Evolutionary conservation across 2,888 invertebrate species (phyloP).

Genomic region (Acrocera orbiculus): DNA sequence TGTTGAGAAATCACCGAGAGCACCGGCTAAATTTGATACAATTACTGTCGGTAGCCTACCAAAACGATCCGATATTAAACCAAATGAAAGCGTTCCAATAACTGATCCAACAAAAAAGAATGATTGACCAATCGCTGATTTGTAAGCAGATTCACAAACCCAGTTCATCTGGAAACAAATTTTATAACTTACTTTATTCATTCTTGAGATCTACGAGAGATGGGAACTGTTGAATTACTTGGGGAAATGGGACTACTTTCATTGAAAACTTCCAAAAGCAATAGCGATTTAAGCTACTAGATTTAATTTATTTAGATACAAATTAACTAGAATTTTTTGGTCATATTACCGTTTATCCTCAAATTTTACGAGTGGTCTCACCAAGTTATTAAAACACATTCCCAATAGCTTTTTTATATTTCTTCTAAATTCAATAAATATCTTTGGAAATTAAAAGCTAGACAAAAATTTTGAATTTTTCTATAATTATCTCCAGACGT

Average conservation of each 20-base stretch:
- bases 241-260: conserved; percentile 1
- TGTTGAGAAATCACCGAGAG: conserved; percentile 37
- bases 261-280: too few species aligned
- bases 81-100: conserved; percentile 38
- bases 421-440: too few species aligned
- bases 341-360: too few species aligned
- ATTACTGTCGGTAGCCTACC: conserved; percentile 39
- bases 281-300: too few species aligned
- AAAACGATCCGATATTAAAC: conserved; percentile 39
- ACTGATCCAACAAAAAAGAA: conserved; percentile 44
- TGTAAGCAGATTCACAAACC: conserved; percentile 43
- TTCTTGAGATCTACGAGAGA: conserved; percentile 1
- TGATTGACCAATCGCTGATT: conserved; percentile 40
- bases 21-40: conserved; percentile 36
- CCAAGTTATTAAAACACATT: too few species aligned
- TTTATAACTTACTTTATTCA: background rate
- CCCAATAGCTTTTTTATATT: too few species aligned
- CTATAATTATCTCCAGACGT: too few species aligned
- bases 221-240: background rate
- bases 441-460: too few species aligned
- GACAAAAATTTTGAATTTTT: too few species aligned
- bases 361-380: too few species aligned
- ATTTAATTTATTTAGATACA: too few species aligned
- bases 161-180: conserved; percentile 31
- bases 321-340: too few species aligned